Evolutionary conservation across 2,888 invertebrate genomes (phyloP).

Genomic region (Nysson spinosus): DNA sequence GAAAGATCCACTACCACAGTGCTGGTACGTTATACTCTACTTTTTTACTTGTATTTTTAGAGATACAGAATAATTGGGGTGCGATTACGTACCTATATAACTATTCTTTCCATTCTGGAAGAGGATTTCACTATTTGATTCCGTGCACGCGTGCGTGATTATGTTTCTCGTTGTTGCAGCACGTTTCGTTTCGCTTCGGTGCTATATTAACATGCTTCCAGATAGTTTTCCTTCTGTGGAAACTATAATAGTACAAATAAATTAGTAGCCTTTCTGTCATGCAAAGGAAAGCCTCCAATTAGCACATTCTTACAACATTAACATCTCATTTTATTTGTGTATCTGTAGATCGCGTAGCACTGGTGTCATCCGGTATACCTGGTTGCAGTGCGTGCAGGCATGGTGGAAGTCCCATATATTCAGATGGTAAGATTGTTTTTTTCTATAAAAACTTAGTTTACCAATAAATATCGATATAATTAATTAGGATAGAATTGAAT

Average conservation of each 20-base stretch:
- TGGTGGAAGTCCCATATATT: constrained; percentile 71
- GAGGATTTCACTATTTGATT: constrained; percentile 32
- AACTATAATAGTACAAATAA: no score
- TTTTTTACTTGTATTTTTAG: no score
- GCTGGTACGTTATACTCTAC: constrained; percentile 62
- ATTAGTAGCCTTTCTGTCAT: no score
- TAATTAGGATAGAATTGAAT: not conserved
- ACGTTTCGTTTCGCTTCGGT: constrained; percentile 22
- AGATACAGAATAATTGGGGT: no score
- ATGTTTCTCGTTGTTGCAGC: constrained; percentile 6
- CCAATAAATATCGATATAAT: not conserved
- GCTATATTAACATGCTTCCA: not conserved
- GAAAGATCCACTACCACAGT: constrained; percentile 78
- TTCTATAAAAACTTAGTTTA: constrained; percentile 2
- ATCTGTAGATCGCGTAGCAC: constrained; percentile 82
- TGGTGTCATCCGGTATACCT: constrained; percentile 78
- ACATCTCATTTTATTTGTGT: no score
- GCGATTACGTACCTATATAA: no score
- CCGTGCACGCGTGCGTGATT: constrained; percentile 15
- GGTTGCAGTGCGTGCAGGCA: constrained; percentile 73
- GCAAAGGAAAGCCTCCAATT: no score
- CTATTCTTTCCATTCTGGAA: not conserved
- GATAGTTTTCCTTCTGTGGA: no score
- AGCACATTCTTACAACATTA: no score
- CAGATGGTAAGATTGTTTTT: constrained; percentile 63